phyloP scores from a whole-genome alignment of 2,888 invertebrate genomes.

The Steinernema carpocapsae region DNA sequence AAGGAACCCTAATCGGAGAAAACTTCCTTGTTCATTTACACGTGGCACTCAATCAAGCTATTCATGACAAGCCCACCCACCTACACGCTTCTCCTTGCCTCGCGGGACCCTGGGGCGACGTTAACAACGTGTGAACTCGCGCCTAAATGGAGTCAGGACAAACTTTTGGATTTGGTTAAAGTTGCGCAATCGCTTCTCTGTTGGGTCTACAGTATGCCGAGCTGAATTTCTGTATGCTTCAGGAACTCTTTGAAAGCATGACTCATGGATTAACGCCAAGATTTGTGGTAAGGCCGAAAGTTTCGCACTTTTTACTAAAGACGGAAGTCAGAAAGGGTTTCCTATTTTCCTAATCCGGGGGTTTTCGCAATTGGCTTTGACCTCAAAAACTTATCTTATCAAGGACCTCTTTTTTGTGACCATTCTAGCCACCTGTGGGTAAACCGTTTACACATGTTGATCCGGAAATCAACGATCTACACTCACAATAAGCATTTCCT shows the following conservation, averaged over 20 bases:
- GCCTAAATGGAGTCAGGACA: background rate
- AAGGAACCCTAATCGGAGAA: background rate
- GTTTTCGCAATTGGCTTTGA: too few relatives aligned
- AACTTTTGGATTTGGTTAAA: background rate
- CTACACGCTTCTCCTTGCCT: background rate
- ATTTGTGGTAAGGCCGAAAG: too few relatives aligned
- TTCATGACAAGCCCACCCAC: background rate
- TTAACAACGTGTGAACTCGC: constrained; percentile 9
- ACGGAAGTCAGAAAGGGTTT: too few relatives aligned
- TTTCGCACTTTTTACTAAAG: too few relatives aligned
- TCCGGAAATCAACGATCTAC: background rate
- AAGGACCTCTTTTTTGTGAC: background rate
- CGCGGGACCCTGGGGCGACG: background rate
- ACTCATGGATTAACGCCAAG: too few relatives aligned
- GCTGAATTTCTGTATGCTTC: background rate
- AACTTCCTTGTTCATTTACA: too few relatives aligned
- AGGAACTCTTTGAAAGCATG: background rate
- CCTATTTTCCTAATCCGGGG: too few relatives aligned
- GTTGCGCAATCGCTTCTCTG: background rate
- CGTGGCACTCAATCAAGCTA: constrained; percentile 32
- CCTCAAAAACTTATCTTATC: too few relatives aligned
- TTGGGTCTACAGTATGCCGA: background rate
- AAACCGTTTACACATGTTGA: background rate
- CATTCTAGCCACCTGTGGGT: constrained; percentile 2
- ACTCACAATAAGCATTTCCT: background rate